Base-by-base conservation (phyloP, 1,140 invertebrate genomes). In the Ips typographus region DNA sequence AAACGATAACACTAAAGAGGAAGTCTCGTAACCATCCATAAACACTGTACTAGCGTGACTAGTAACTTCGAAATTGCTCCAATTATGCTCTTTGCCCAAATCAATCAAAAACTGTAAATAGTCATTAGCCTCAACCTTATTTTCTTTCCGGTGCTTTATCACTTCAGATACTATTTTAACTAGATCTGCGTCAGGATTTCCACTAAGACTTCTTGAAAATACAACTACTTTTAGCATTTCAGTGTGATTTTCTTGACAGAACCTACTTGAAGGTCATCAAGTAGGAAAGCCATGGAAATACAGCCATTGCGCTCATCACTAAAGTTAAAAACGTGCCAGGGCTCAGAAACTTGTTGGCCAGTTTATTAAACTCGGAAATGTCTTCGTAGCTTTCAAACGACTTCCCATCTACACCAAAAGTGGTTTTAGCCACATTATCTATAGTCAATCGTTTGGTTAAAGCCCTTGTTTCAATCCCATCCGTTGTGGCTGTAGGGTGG, bases 331-430 rank as follows among this genome's bases (percentile, higher is more conserved):
- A 41, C 6, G 57, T 53, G 5, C 58, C 66, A 42, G 66, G 66
- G 3, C 7, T 53, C 39, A 68, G 3, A 55, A 68, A 68, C n/a
- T 41, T 2, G 43, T 68, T 55, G 7, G 52, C 59, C 39, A 68
- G 39, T 39, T 61, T 53, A 8, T 53, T 60, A 61, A 68, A 68
- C 6, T 68, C 66, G 8, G 66, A 68, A 8, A 68, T 53, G 37
- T 61, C 49, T 2, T 68, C 51, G 43, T 55, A 68, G 44, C 47
- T 60, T 37, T 62, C 66, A 42, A 68, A 68, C 8, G 57, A 51
- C 55, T 68, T 72, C 4, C 72, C 72, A 40, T 77, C 65, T 3
- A 76, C 44, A 8, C 75, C 75, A 51, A 76, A 75, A 43, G 72
- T 71, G 39, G 63, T 40, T 3, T 62, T 61, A 1, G 75, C 72